Base-by-base conservation (phyloP, 1,140 invertebrate genomes). In the Pollicipes pollicipes region DNA sequence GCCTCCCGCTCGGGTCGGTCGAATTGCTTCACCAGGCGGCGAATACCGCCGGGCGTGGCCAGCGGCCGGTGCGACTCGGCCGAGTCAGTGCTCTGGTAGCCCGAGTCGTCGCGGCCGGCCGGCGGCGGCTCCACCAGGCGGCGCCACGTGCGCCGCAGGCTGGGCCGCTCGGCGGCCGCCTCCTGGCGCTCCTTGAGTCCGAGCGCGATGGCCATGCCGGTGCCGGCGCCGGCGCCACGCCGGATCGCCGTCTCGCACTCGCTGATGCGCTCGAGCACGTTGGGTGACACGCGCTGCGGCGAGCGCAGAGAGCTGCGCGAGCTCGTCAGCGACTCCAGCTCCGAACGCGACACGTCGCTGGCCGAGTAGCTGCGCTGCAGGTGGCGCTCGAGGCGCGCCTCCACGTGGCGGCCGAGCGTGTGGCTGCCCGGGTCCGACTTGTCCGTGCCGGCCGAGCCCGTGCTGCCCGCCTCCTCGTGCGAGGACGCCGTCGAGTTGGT, bases 1-100 rank as follows among this genome's bases (percentile, higher is more conserved):
- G 4, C 32, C 4, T 4, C 32, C 4, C 32, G 4, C 4, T 35
- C 32, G 16, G 4, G 4, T 6, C 32, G 32, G 32, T 35, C 32
- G 16, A 35, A 35, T 16, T 35, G 4, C 32, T 35, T 35, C 4
- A 58, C 45, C 6, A 58, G 45, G 2, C 45, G 45, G 6, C 45
- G 45, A 21, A 58, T 58, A 21, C 45, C 45, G 45, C 45, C 45
- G 45, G 45, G 45, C 45, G 32, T 35, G 32, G 32, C 32, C 32
- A 35, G 32, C 32, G 32, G 32, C 16, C 45, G 45, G 17, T 58
- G 45, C 45, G 73, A 74, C 32, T 74, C 73, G 45, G 69, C 72
- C n/a, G 73, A 74, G 35, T 74, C 73, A 0, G 73, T 74, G 69
- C 73, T 74, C 30, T 74, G 73, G 66, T 74, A 74, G 27, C 73